Conservation (phyloP, 2,797 vertebrate species). For the Argyrosomus regius region DNA sequence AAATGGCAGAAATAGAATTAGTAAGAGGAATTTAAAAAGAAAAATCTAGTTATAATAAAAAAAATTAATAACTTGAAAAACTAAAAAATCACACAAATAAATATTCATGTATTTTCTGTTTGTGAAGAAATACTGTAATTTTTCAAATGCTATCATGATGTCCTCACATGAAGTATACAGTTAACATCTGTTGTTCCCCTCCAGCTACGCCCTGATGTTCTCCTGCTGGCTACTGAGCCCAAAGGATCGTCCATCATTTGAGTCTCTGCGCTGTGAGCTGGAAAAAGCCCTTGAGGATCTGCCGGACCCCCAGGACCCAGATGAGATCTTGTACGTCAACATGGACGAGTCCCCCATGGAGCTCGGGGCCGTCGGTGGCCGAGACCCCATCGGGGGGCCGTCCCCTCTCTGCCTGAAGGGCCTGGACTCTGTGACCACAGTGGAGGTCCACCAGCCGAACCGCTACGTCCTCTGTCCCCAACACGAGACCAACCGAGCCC, state of each 20-base stretch:
- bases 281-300: slow-evolving; percentile 90
- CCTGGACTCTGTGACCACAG: slow-evolving; percentile 84
- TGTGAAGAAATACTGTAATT: background rate
- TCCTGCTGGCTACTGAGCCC: slow-evolving; percentile 93
- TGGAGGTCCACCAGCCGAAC: slow-evolving; percentile 88
- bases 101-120: background rate
- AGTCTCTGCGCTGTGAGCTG: slow-evolving; percentile 87
- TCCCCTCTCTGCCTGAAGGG: slow-evolving; percentile 83
- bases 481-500: slow-evolving; percentile 82
- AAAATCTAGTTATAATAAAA: background rate
- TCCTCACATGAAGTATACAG: background rate
- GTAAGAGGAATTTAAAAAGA: background rate
- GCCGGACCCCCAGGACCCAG: slow-evolving; percentile 88
- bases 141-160: background rate
- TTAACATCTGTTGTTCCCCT: background rate
- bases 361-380: slow-evolving; percentile 89
- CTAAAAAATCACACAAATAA: background rate
- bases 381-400: slow-evolving; percentile 68
- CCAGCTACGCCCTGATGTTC: slow-evolving; percentile 92
- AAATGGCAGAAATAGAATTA: too few relatives aligned
- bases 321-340: slow-evolving; percentile 95
- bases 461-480: slow-evolving; percentile 93
- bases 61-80: background rate
- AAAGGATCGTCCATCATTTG: slow-evolving; percentile 89
- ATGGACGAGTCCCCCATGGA: slow-evolving; percentile 90